phyloP scores from a whole-genome alignment of 2,888 invertebrate genomes.

The Drosophila robusta region DNA sequence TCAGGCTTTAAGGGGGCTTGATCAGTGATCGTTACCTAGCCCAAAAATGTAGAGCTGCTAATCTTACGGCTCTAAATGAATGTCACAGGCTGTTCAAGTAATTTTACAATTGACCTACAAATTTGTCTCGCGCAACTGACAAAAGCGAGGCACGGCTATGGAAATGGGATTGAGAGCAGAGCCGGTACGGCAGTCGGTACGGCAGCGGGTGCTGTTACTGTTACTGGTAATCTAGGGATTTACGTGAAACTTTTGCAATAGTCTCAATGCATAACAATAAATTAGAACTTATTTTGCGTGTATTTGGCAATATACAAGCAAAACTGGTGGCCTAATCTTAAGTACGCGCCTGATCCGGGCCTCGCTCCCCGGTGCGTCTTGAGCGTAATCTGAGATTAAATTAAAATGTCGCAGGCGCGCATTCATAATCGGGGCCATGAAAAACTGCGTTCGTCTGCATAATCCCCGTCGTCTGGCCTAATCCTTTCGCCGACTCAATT shows the following conservation, averaged over 20 bases:
- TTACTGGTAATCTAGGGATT: conserved; percentile 63
- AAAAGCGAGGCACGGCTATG: conserved; percentile 3
- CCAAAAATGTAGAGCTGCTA: conserved; percentile 31
- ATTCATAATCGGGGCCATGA: conserved; percentile 65
- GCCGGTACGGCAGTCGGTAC: conserved; percentile 6
- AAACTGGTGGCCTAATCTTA: conserved; percentile 60
- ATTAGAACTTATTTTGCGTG: conserved; percentile 44
- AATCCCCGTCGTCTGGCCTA: conserved; percentile 51
- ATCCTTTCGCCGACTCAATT: conserved; percentile 55
- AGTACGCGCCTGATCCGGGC: conserved; percentile 59
- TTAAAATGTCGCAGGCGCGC: conserved; percentile 81
- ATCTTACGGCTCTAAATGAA: conserved; percentile 32
- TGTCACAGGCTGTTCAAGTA: conserved; percentile 42
- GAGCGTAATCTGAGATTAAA: conserved; percentile 76
- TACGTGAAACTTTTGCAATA: conserved; percentile 76
- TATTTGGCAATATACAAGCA: conserved; percentile 79
- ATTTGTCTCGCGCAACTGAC: conserved; percentile 48
- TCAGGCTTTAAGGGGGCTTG: conserved; percentile 54
- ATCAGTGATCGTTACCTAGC: conserved; percentile 13
- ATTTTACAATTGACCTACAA: conserved; percentile 78
- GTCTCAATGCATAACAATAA: conserved; percentile 53
- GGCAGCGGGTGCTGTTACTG: conserved; percentile 36
- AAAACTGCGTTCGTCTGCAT: conserved; percentile 40
- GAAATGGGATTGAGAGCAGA: conserved; percentile 17
- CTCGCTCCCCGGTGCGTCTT: conserved; percentile 53